These are phyloP conservation scores for Oncorhynchus masou DNA, from an alignment of 2,113 vertebrate species.

Conservation along the genomic window DNA sequence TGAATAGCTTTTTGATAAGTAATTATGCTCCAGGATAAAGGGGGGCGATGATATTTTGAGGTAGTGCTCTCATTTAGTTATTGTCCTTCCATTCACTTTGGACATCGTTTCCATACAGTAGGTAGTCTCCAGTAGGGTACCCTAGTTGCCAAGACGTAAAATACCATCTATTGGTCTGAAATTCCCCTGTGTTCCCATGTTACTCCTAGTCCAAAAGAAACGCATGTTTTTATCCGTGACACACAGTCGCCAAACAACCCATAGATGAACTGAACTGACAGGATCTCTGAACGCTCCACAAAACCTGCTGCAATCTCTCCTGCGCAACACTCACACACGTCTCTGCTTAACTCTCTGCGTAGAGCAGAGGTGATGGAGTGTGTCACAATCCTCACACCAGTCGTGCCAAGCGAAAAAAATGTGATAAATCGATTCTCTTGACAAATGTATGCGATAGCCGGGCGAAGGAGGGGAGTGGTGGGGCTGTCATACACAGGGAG, in stretches of 20 bases:
- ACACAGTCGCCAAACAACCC: too few relatives aligned
- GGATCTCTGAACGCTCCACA: background rate
- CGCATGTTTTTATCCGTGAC: background rate
- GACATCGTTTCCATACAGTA: conserved; percentile 26
- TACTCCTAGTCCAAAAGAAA: background rate
- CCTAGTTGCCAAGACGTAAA: background rate
- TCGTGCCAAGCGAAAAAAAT: background rate
- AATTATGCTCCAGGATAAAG: background rate
- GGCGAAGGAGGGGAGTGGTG: background rate
- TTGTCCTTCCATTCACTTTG: conserved; percentile 50
- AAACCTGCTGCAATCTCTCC: background rate
- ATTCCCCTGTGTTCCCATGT: background rate
- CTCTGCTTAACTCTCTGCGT: background rate
- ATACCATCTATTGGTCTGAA: background rate
- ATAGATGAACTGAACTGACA: background rate
- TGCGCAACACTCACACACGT: background rate
- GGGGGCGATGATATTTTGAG: conserved; percentile 13
- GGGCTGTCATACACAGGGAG: background rate
- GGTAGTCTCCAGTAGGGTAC: conserved; percentile 5
- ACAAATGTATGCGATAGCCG: background rate
- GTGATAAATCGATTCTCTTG: background rate
- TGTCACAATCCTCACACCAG: background rate
- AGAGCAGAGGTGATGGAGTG: background rate
- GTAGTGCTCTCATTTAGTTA: conserved; percentile 34
- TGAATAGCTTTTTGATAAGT: conserved; percentile 59